Evolutionary conservation across 2,888 invertebrate species (phyloP), one percentile per base, ranked within the genome.

Genomic region (Podotricha telesiphe): DNA sequence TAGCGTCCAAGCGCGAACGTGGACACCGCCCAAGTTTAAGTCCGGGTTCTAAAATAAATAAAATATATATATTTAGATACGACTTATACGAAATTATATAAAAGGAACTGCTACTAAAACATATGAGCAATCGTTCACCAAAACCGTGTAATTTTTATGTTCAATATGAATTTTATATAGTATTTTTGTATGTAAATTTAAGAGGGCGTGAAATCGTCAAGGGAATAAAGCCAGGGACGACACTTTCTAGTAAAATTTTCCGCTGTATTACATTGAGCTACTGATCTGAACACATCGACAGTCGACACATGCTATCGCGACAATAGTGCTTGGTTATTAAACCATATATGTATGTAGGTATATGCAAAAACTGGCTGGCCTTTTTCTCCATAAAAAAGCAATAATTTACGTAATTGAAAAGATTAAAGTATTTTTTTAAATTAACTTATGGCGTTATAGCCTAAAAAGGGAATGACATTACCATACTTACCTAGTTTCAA

Each of bases 211-310:
- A 62, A 48, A 50, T 7, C 48, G 34, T 34, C 48, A 19, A 19
- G 62, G 62, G 34, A 37, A 62, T 37, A 48, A 48, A 17, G 15
- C 62, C 28, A 62, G 34, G 28, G 22, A 28, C 45, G 22, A 59
- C n/a, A 22, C 45, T 59, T 45, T 17, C 45, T n/a, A 59, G 22
- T 59, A 45, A 59, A 59, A 59, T 59, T 42, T 59, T 59, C n/a
- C 45, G 5, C 1, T 45, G 45, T 59, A 45, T 45, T n/a, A 45
- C 59, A 59, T 59, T 45, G 17, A n/a, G 59, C 59, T 42, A 59
- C n/a, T 22, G 59, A 45, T 42, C 15, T 22, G 42, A 42, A n/a
- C 45, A n/a, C 34, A n/a, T n/a, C 28, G 2, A 28, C 28, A 28
- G 45, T 45, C 42, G 42, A 45, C n/a, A 22, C 2, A 22, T 45